These are phyloP conservation scores for Condylostylus longicornis DNA, from an alignment of 1,140 invertebrate genomes.

Conservation along the genomic window DNA sequence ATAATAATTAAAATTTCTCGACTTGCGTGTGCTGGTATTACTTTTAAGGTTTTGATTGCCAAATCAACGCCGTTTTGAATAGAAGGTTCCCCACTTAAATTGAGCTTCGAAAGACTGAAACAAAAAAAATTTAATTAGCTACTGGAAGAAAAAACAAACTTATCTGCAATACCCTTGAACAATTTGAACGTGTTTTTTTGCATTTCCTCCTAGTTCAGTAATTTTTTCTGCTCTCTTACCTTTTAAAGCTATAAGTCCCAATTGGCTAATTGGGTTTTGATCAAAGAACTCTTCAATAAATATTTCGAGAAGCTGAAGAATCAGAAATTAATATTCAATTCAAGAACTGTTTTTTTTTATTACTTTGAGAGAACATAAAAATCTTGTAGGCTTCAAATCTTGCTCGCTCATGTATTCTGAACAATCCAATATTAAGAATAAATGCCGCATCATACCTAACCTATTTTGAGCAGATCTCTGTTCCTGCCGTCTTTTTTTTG, in stretches of 20 bases:
- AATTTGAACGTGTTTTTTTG: slow-evolving; percentile 61
- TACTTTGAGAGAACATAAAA: slow-evolving; percentile 78
- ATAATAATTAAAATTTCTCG: slow-evolving; percentile 82
- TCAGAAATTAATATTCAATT: slow-evolving; percentile 11
- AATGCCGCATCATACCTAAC: slow-evolving; percentile 91
- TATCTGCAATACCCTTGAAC: slow-evolving; percentile 35
- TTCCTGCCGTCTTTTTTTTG: slow-evolving; percentile 60
- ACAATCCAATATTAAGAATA: slow-evolving; percentile 82
- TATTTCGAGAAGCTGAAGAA: slow-evolving; percentile 66
- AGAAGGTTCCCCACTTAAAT: slow-evolving; percentile 74
- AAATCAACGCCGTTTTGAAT: slow-evolving; percentile 88
- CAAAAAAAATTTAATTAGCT: slow-evolving; percentile 1
- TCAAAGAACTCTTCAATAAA: slow-evolving; percentile 97
- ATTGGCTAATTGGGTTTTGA: slow-evolving; percentile 95
- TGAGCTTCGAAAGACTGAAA: slow-evolving; percentile 39
- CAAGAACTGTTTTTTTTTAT: neutral
- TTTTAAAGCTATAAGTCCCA: slow-evolving; percentile 80
- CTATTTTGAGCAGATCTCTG: slow-evolving; percentile 59
- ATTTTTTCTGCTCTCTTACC: slow-evolving; percentile 91
- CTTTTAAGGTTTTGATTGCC: slow-evolving; percentile 67
- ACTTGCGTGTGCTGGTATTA: slow-evolving; percentile 85
- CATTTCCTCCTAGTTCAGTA: slow-evolving; percentile 75
- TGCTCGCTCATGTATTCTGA: slow-evolving; percentile 87
- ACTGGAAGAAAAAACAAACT: slow-evolving; percentile 4
- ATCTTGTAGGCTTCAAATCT: slow-evolving; percentile 88